Percentiles rank a stretch among this genome's conserved stretches.
These are phyloP conservation scores for Corapipo altera DNA, from an alignment of 2,113 vertebrate species.

Conservation along the genomic window DNA sequence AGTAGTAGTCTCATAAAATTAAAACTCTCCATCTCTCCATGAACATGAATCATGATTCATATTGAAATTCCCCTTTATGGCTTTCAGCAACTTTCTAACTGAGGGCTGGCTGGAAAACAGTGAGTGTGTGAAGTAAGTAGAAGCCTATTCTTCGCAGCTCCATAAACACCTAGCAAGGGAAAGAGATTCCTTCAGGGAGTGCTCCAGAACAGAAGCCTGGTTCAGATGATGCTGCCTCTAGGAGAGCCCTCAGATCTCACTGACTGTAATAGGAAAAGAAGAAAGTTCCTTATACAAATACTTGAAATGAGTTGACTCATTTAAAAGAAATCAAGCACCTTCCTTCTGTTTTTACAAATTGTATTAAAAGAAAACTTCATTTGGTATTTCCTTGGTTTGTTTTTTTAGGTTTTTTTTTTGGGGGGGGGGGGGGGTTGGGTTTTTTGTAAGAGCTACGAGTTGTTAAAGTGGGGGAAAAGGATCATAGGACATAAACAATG, in stretches of 20 bases:
- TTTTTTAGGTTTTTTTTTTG: not conserved
- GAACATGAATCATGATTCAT: not conserved
- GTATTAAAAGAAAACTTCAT: not conserved
- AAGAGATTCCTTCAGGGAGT: not conserved
- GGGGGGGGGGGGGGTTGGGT: too few relatives aligned
- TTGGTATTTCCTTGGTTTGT: not conserved
- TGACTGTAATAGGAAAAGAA: not conserved
- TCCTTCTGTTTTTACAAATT: not conserved
- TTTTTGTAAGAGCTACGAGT: not conserved
- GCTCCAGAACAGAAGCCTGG: not conserved
- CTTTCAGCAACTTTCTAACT: not conserved
- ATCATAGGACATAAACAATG: not conserved
- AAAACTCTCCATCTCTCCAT: not conserved
- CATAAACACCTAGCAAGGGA: not conserved
- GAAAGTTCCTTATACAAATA: not conserved
- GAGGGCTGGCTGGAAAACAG: not conserved
- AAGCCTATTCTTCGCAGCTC: not conserved
- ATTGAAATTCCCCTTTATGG: not conserved
- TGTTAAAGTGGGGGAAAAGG: rapidly evolving
- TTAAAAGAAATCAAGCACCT: not conserved
- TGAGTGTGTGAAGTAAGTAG: not conserved
- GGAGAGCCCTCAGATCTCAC: not conserved
- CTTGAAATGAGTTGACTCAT: not conserved
- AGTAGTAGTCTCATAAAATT: not conserved
- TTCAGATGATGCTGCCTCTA: not conserved